Evolutionary conservation across 2,113 vertebrate species (phyloP).

Genomic region (Recurvirostra avosetta): DNA sequence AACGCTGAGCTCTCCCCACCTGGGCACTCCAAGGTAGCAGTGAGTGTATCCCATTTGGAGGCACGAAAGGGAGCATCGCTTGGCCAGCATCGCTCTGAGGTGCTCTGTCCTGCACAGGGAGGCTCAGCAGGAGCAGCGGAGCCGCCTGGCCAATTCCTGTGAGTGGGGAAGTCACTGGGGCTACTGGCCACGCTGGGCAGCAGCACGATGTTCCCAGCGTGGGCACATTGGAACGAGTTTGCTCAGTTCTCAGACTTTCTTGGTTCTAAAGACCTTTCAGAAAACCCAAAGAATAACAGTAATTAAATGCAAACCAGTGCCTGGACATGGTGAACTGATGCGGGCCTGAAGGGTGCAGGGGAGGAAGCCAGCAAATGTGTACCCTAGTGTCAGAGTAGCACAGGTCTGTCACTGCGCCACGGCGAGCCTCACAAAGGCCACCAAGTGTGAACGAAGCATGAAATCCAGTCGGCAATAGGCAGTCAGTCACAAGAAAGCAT

Average conservation of each 20-base stretch:
- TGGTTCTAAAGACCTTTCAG: background rate
- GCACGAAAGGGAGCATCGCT: accelerated
- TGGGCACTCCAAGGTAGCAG: background rate
- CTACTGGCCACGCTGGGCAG: background rate
- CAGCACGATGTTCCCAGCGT: background rate
- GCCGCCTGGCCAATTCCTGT: background rate
- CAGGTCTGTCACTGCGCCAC: background rate
- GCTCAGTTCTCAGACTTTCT: background rate
- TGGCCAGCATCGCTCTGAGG: accelerated
- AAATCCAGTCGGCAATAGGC: background rate
- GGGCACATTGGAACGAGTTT: background rate
- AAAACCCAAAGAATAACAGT: background rate
- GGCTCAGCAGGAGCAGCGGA: background rate
- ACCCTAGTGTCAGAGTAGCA: background rate
- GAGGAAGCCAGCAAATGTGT: background rate
- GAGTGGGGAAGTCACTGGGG: background rate
- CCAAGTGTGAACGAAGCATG: background rate
- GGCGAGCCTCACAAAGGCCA: background rate
- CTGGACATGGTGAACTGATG: background rate
- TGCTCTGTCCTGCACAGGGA: background rate
- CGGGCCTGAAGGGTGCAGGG: accelerated
- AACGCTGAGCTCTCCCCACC: background rate
- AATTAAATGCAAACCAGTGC: background rate
- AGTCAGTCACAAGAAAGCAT: slow-evolving; percentile 7
- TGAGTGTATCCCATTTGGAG: background rate